These are phyloP conservation scores for Tichodroma muraria DNA, from an alignment of 2,113 vertebrate species.

Conservation along the genomic window DNA sequence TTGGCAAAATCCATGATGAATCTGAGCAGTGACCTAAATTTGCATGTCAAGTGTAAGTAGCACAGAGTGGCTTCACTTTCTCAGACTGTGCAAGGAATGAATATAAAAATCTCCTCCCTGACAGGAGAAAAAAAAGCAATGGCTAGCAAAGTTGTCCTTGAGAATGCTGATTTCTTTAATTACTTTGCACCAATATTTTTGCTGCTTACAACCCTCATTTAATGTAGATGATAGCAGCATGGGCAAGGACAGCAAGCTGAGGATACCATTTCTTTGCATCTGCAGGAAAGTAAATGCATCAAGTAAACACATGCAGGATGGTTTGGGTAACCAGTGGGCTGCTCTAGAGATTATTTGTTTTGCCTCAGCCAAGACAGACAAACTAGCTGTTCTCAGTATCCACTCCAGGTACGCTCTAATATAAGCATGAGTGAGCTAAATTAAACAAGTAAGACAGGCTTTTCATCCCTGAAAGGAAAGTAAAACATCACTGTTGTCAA, in stretches of 20 bases:
- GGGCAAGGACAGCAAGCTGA: not conserved
- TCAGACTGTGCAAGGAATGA: not conserved
- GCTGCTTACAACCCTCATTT: not conserved
- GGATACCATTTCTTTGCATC: not conserved
- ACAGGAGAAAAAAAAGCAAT: not conserved
- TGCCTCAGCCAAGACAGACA: not conserved
- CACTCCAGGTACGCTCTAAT: not conserved
- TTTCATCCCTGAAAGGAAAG: conserved; percentile 36
- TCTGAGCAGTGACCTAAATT: not conserved
- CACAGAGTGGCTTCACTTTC: not conserved
- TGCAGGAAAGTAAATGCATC: not conserved
- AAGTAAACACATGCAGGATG: not conserved
- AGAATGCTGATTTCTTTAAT: not conserved
- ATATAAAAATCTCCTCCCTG: not conserved
- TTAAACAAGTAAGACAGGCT: conserved; percentile 32
- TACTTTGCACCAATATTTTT: not conserved
- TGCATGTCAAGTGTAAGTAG: not conserved
- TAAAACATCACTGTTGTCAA: conserved; percentile 46
- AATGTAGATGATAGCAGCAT: not conserved
- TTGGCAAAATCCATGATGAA: not conserved
- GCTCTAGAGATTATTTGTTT: not conserved
- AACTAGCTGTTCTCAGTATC: not conserved
- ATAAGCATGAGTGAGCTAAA: conserved; percentile 32
- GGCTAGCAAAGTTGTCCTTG: not conserved
- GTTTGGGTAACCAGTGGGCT: not conserved